Base-by-base conservation (phyloP, 2,888 invertebrate genomes). In the Tortrix viridana region DNA sequence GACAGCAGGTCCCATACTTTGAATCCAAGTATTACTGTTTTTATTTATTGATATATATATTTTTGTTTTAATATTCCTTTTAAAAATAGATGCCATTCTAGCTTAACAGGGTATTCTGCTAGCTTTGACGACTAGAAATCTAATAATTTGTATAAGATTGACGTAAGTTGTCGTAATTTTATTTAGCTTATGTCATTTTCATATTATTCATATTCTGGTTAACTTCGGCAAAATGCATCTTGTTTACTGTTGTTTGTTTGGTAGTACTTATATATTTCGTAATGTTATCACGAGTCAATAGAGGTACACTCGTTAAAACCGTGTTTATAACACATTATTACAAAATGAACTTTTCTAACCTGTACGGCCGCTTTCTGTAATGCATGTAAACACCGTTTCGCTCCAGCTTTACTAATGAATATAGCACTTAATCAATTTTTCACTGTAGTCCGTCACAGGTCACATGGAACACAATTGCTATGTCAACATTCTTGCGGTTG, bases 351-450 rank as follows among this genome's bases (percentile, higher is more conserved):
- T 43, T 50, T 70, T 72, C 78, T 74, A 82, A 91, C 91, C 91
- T 91, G 86, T 92, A 86, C 70, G 92, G 90, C 73, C 90, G 89
- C 84, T 90, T 92, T 85, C 91, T 88, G 89, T 92, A 91, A 91
- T 92, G 90, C 92, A 92, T 92, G 88, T 89, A 85, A 83, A 84
- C 80, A 81, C 84, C 85, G 83, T 90, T 85, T 71, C 86, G 89
- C 90, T 92, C 92, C 92, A 92, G 92, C 83, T 89, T 91, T 84
- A 79, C 86, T 77, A 84, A 80, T 72, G 76, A 84, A 80, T 74
- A 73, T 72, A 72, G 69, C 76, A 75, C 75, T 66, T 60, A 73
- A 80, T 73, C 73, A 74, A 77, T 77, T 68, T 72, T n/a, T 73
- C 60, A 60, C 62, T 50, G 50, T 57, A 54, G 19, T 66, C 68